phyloP scores from a whole-genome alignment of 2,797 vertebrate genomes.

The Arnoldichthys spilopterus region DNA sequence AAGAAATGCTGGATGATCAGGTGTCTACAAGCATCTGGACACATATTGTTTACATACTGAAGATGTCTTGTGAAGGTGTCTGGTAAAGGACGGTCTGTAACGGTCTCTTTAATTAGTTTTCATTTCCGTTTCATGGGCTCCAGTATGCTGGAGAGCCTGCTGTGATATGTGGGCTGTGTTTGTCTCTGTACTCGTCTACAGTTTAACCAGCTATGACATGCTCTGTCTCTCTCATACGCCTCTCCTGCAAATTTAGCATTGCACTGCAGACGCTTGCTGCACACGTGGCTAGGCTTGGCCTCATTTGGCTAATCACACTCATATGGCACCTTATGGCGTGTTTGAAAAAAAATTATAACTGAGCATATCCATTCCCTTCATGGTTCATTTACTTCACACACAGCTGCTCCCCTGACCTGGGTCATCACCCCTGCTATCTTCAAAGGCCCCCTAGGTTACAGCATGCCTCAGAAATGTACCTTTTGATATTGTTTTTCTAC shows the following conservation, averaged over 20 bases:
- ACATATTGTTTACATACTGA: background rate
- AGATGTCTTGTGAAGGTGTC: background rate
- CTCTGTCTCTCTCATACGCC: slow-evolving; percentile 20
- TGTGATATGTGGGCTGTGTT: slow-evolving; percentile 8
- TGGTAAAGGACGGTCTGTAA: background rate
- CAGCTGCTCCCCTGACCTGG: slow-evolving; percentile 33
- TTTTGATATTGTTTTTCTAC: background rate
- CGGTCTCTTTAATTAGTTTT: background rate
- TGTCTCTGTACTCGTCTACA: background rate
- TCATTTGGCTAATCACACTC: slow-evolving; percentile 25
- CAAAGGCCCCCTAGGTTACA: slow-evolving; percentile 52
- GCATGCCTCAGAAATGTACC: background rate
- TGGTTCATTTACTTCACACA: slow-evolving; percentile 65
- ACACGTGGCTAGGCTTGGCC: slow-evolving; percentile 12
- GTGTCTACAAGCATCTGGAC: background rate
- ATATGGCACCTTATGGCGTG: slow-evolving; percentile 12
- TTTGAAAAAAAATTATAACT: background rate
- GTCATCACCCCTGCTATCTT: slow-evolving; percentile 22
- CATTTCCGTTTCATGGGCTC: background rate
- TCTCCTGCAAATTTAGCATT: slow-evolving; percentile 13
- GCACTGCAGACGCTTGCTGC: slow-evolving; percentile 41
- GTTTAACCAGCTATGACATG: slow-evolving; percentile 16
- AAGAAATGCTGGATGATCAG: no score
- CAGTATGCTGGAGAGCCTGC: background rate
- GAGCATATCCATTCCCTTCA: background rate